Evolutionary conservation across 2,113 vertebrate species (phyloP), one percentile per base, ranked within the genome.

Genomic region (Pedetes capensis): DNA sequence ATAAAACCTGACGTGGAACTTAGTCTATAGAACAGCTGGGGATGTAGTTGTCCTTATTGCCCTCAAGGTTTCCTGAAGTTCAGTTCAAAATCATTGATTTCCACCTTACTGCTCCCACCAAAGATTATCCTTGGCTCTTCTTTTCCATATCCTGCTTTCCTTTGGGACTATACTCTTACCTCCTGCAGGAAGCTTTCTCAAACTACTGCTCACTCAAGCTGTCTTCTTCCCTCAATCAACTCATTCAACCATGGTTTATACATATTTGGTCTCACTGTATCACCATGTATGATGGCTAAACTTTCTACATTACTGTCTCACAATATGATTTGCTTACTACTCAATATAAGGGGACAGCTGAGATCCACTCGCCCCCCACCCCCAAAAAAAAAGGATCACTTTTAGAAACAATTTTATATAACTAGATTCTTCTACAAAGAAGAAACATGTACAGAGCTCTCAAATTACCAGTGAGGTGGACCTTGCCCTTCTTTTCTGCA

Each of bases 331-430:
- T 69, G 18, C 42, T 71, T 23, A 66, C 17, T 82, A 74, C 10
- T 86, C 53, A 53, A 11, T 23, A 76, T 27, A 4, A 83, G n/a
- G 18, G 86, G 49, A 53, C 2, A 47, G 32, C 27, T 76, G 27
- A 20, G 29, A 84, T 76, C 5, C n/a, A n/a, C n/a, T n/a, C n/a
- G n/a, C n/a, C n/a, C n/a, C n/a, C n/a, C n/a, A n/a, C n/a, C n/a
- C n/a, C n/a, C 13, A 51, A 49, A 57, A 91, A 71, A 23, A 42
- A 51, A 51, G 69, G 32, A 57, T 32, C 51, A 86, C 53, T 95
- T 93, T 68, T 53, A 92, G 23, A 97, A 93, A 95, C 4, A 10
- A 68, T 79, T 96, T 96, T 96, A 97, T 95, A 92, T 94, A 94
- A 96, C 96, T 78, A 95, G 32, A 78, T 89, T 92, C 76, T 81